Evolutionary conservation across 2,113 vertebrate species (phyloP).

Genomic region (Caranx melampygus): DNA sequence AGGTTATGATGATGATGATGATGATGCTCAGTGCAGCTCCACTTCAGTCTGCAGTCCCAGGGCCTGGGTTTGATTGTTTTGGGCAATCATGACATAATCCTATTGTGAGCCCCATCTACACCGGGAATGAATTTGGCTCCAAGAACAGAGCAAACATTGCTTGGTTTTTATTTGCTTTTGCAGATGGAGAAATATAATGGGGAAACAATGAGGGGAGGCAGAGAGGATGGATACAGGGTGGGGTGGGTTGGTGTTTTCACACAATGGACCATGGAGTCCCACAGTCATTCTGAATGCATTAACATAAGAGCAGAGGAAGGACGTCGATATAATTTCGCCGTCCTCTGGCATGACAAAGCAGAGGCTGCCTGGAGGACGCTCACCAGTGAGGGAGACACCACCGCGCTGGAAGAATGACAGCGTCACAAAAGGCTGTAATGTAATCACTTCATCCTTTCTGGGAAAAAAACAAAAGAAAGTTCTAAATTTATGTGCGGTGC

Average conservation of each 20-base stretch:
- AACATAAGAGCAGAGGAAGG: conserved; percentile 43
- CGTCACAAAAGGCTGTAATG: conserved; percentile 67
- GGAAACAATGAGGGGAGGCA: conserved; percentile 31
- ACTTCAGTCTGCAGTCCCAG: conserved; percentile 49
- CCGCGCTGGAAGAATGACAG: conserved; percentile 58
- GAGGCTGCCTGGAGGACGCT: conserved; percentile 34
- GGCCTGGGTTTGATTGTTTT: conserved; percentile 62
- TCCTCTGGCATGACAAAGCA: conserved; percentile 57
- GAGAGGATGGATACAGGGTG: not conserved
- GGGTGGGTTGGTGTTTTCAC: conserved; percentile 29
- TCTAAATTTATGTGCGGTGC: conserved; percentile 42
- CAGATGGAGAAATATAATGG: conserved; percentile 65
- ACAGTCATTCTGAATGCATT: conserved; percentile 56
- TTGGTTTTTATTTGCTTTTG: conserved; percentile 51
- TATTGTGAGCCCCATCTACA: conserved; percentile 50
- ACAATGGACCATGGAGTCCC: conserved; percentile 27
- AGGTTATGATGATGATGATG: conserved; percentile 70
- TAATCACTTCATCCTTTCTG: conserved; percentile 55
- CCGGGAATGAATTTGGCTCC: conserved; percentile 60
- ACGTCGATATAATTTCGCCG: conserved; percentile 41
- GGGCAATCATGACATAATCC: conserved; percentile 64
- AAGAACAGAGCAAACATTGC: conserved; percentile 43
- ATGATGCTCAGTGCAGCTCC: conserved; percentile 52
- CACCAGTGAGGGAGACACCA: conserved; percentile 37
- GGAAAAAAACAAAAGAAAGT: conserved; percentile 48